phyloP scores from a whole-genome alignment of 2,113 vertebrate genomes.

The Microtus oregoni region DNA sequence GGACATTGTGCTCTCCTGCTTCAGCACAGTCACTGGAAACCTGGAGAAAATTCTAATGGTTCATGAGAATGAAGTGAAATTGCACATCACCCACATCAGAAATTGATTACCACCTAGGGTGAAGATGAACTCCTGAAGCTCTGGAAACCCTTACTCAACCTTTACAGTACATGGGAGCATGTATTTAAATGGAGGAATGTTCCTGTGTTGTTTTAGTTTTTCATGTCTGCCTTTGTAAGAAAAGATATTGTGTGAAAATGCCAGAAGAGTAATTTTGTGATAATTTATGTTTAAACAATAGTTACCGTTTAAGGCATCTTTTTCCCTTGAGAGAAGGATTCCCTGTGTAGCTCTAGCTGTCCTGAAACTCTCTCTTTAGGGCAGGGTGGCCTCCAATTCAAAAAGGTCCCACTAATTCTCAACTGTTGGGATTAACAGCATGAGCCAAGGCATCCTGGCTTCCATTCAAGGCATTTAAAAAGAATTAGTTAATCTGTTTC shows the following conservation, averaged over 20 bases:
- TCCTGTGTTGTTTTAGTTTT: constrained; percentile 51
- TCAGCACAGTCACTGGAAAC: constrained; percentile 97
- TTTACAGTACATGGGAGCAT: neutral
- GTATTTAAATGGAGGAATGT: constrained; percentile 64
- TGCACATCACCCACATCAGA: constrained; percentile 98
- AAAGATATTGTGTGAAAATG: constrained; percentile 44
- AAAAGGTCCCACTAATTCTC: neutral
- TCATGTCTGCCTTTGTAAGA: constrained; percentile 45
- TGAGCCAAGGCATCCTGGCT: neutral
- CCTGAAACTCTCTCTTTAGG: neutral
- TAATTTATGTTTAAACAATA: constrained; percentile 70
- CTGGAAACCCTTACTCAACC: constrained; percentile 87
- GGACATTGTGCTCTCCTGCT: constrained; percentile 96
- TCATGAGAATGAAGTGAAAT: constrained; percentile 98
- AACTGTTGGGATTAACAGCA: neutral
- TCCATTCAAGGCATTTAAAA: neutral
- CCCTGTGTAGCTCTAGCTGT: neutral
- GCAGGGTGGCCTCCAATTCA: neutral
- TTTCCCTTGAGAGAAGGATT: neutral
- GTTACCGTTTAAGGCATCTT: constrained; percentile 14
- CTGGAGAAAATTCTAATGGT: constrained; percentile 98
- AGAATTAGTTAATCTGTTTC: constrained; percentile 31
- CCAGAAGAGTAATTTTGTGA: constrained; percentile 58
- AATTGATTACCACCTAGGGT: constrained; percentile 96
- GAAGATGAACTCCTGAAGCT: constrained; percentile 94